Evolutionary conservation across 1,140 invertebrate species (phyloP).

Genomic region (Lasaia peninsularis): DNA sequence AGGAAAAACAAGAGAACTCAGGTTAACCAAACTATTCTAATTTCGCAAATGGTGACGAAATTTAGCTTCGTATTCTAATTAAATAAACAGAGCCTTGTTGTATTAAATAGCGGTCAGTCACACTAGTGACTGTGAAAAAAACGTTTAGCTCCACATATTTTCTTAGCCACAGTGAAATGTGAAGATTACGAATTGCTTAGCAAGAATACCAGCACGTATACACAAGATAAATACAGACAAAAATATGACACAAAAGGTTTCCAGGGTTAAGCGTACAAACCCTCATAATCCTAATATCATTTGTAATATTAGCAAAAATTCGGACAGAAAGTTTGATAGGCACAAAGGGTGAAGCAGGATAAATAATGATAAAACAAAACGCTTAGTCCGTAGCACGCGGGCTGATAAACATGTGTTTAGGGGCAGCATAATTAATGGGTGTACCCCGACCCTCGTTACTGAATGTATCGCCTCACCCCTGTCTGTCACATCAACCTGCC

Average conservation of each 20-base stretch:
- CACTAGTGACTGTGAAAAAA: no score
- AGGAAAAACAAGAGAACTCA: no score
- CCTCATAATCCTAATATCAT: neutral
- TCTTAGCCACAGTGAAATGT: no score
- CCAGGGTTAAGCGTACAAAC: neutral
- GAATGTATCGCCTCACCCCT: neutral
- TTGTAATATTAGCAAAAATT: conserved; percentile 10
- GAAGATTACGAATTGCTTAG: no score
- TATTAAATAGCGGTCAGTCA: no score
- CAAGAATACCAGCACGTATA: no score
- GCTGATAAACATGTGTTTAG: conserved; percentile 11
- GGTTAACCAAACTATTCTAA: no score
- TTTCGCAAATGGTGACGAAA: no score
- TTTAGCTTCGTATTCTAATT: no score
- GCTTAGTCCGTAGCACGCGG: conserved; percentile 3
- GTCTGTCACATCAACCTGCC: conserved; percentile 1
- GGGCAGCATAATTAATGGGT: conserved; percentile 3
- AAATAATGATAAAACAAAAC: conserved; percentile 12
- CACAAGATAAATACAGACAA: neutral
- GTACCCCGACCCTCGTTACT: conserved; percentile 1
- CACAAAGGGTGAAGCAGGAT: conserved; percentile 7
- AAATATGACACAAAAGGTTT: neutral
- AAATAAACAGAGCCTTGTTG: no score
- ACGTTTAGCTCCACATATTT: no score
- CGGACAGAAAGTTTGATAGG: neutral